Base-by-base conservation (phyloP, 1,140 invertebrate genomes). In the Phocides pigmalion region DNA sequence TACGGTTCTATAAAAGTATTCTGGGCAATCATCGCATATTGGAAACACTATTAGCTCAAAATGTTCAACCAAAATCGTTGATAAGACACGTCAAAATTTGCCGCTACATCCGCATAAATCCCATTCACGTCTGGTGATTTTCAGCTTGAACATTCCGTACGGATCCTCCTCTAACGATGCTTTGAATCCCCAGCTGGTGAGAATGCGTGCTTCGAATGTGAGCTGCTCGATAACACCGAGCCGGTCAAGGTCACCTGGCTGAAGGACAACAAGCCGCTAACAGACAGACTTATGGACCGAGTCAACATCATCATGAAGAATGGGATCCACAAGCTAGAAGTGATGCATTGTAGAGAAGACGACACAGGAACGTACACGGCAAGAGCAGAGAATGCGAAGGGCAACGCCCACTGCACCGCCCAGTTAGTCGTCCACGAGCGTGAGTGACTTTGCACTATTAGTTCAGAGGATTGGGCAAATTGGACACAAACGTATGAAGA, bases 341-440 rank as follows among this genome's bases (percentile, higher is more conserved):
- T 99, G 15, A 93, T 95, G 68, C 96, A 98, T 73, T 97, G 96
- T 58, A 89, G 93, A 15, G 95, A 96, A 56, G 94, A 94, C 28
- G 98, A 99, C 90, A 94, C 94, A 1, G 98, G 98, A 11, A 93
- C 97, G 15, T 99, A 99, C 82, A 98, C 97, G 0, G 97, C 97
- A 49, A 94, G 96, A 32, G 98, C 97, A n/a, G 94, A 94, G 41
- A 98, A 98, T 81, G 91, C 92, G 0, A 94, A 95, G 25, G 96
- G 97, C 25, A 95, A 95, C 73, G 94, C 96, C 4, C 95, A 95
- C 51, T 97, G 96, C 81, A 97, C 96, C 32, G 96, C 97, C 42
- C 96, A 97, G 81, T 93, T 98, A 51, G 93, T 96, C 54, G 96
- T 98, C 44, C 95, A 97, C 79, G 93, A 96, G 94, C 89, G 96